Base-by-base conservation (phyloP, 2,113 vertebrate genomes). In the Kryptolebias marmoratus region DNA sequence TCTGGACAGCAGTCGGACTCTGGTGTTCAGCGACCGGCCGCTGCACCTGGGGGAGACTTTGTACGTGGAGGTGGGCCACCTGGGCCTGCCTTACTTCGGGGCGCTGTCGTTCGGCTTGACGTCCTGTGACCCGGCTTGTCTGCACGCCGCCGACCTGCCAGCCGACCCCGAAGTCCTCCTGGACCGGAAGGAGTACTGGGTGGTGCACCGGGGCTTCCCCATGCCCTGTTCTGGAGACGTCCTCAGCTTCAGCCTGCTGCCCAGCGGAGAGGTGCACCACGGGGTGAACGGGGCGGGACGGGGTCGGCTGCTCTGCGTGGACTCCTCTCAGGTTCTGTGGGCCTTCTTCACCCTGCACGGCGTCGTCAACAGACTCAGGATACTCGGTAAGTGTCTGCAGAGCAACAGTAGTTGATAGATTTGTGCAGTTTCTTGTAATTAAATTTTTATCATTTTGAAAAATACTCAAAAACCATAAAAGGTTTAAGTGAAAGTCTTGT, bases 181-280 rank as follows among this genome's bases (percentile, higher is more conserved):
- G 87, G 97, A 99, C 90, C 96, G 97, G 18, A 98, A 98, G 88
- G 98, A 99, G 89, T 99, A 99, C 77, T 99, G 98, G 98, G 98
- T 98, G 82, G 95, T 99, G 74, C 96, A 96, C 84, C 91, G 95
- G 56, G 96, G 96, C 0, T 96, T 98, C 68, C 95, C 97, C 0
- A 94, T 96, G 49, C 94, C 95, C 58, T 95, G 88, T 89, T 94
- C 94, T 0, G 96, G 97, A 0, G 98, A 98, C 76, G 94, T 97
- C 64, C 95, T 98, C 89, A 98, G 95, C 90, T 98, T 99, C 89
- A 95, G 93, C 47, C 91, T 99, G 81, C 89, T 95, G 89, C 94
- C 96, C 0, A 95, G 90, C 0, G 97, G 98, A 15, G 98, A 99
- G 90, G 95, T 99, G 79, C 96, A 97, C 83, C 95, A 97, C 0